Evolutionary conservation across 2,797 vertebrate species (phyloP), one percentile per base, ranked within the genome.

Genomic region (Sardinella longiceps): DNA sequence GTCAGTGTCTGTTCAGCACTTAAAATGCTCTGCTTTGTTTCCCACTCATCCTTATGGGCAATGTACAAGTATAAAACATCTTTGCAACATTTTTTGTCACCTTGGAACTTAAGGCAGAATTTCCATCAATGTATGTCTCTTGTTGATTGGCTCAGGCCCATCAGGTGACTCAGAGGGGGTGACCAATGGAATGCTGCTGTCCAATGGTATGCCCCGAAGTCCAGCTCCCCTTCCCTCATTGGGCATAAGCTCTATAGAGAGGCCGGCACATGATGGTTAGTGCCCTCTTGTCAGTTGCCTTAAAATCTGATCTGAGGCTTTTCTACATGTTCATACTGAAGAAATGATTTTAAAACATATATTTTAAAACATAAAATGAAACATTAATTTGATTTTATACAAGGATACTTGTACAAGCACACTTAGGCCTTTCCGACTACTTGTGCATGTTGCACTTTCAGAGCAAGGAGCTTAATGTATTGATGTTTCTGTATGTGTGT

Each of bases 151-250:
- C 84, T 4, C 33, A 77, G 84, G 50, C 66, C 84, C 56, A 66
- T 83, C 33, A 83, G 84, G 53, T 84, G 53, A 86, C 70, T 53
- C 39, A 46, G 90, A 87, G 0, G 12, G 20, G 70, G 81, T 86
- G 25, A 51, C 83, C 7, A 90, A 77, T 70, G 51, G 80, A 80
- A 77, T 83, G 0, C 88, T 84, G 0, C 63, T 92, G 60, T 93
- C 90, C 85, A 92, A 80, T 11, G 96, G 94, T 83, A 92, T 94
- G 23, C 97, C 97, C 85, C 94, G 95, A 58, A 89, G 90, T 87
- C 87, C 84, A 0, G 95, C 91, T 0, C 97, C 97, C 0, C 85
- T 93, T 28, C 97, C 97, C 10, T 91, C 90, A 15, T 93, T 94
- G 63, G 92, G 93, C 9, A 20, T 92, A 83, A 92, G 90, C 66